Conservation (phyloP, 2,888 invertebrate species). For the Megamerina dolium region DNA sequence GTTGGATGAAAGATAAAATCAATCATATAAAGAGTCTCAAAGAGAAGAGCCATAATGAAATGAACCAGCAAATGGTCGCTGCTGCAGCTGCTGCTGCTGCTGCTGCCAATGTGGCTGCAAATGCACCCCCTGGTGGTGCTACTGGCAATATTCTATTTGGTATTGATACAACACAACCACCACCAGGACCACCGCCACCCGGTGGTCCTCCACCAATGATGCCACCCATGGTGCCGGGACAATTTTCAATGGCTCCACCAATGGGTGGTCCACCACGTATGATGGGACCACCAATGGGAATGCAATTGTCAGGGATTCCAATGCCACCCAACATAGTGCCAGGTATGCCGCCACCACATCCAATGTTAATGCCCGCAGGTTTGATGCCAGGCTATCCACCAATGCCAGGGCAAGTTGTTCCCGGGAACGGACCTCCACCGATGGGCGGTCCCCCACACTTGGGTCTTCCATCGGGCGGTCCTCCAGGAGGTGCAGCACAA, state of each 20-base stretch:
- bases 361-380: constrained; percentile 30
- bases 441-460: constrained; percentile 22
- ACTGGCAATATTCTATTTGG: constrained; percentile 31
- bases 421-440: constrained; percentile 24
- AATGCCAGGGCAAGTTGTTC: constrained; percentile 28
- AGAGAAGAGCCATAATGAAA: constrained; percentile 32
- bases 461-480: constrained; percentile 33
- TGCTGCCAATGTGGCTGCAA: constrained; percentile 19
- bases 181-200: constrained; percentile 52
- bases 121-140: constrained; percentile 10
- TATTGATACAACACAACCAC: constrained; percentile 61
- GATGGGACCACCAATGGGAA: constrained; percentile 24
- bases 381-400: constrained; percentile 50
- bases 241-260: constrained; percentile 38
- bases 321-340: constrained; percentile 44
- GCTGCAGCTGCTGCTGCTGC: constrained; percentile 20
- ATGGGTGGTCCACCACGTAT: constrained; percentile 50
- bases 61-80: constrained; percentile 8
- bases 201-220: constrained; percentile 21
- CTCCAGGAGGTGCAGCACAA: constrained; percentile 39
- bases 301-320: constrained; percentile 30
- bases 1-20: constrained; percentile 59
- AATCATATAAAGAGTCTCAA: constrained; percentile 42
- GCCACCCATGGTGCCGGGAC: constrained; percentile 24
- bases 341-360: constrained; percentile 48